Conservation (phyloP, 2,113 vertebrate genomes). For the Platysternon megacephalum region DNA sequence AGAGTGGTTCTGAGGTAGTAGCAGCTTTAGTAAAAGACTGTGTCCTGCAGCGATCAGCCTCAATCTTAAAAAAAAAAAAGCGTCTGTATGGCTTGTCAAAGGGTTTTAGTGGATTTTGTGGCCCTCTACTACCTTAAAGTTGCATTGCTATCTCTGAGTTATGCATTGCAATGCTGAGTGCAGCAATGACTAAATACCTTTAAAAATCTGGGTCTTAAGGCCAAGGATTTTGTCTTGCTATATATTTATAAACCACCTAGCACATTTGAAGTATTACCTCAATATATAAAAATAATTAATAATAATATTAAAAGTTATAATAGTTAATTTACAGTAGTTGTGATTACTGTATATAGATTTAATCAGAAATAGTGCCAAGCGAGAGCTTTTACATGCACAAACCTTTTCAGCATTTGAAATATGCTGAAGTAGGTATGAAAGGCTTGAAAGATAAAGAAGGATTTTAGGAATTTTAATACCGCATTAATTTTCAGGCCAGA, state of each 20-base stretch:
- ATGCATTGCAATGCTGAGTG: background rate
- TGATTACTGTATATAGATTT: conserved; percentile 27
- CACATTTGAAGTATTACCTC: background rate
- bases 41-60: background rate
- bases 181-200: background rate
- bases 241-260: conserved; percentile 9
- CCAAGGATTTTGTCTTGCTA: background rate
- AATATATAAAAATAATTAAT: background rate
- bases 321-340: background rate
- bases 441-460: background rate
- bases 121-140: background rate
- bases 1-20: background rate
- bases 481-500: conserved; percentile 30
- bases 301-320: background rate
- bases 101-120: background rate
- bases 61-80: background rate
- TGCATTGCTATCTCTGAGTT: background rate
- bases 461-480: conserved; percentile 11
- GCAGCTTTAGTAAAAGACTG: background rate
- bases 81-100: background rate
- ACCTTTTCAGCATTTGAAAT: conserved; percentile 39
- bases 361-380: conserved; percentile 22
- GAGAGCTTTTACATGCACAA: background rate
- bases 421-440: conserved; percentile 27
- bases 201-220: background rate